phyloP scores from a whole-genome alignment of 1,140 invertebrate species.

The Hylyphantes graminicola region DNA sequence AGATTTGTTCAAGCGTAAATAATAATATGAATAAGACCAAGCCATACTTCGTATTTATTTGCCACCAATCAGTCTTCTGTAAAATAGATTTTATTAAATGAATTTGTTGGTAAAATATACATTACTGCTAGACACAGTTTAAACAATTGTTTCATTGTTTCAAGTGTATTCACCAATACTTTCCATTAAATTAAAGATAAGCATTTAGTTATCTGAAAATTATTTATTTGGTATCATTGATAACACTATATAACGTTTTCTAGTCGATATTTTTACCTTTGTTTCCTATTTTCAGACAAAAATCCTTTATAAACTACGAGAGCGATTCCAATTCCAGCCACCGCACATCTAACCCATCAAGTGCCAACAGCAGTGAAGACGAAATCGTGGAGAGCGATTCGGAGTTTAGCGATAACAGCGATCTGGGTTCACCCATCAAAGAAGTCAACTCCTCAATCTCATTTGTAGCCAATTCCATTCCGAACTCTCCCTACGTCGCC shows the following conservation, averaged over 20 bases:
- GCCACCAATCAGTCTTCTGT: too few relatives aligned
- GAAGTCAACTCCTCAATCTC: not conserved
- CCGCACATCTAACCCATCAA: not conserved
- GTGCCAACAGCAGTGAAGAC: not conserved
- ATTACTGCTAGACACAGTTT: too few relatives aligned
- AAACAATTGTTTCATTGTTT: too few relatives aligned
- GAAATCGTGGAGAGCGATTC: not conserved
- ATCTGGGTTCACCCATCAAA: not conserved
- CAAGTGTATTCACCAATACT: too few relatives aligned
- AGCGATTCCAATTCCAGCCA: not conserved
- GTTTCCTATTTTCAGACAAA: not conserved
- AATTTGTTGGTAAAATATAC: too few relatives aligned
- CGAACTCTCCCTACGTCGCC: not conserved
- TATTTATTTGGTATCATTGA: not conserved
- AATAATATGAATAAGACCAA: too few relatives aligned
- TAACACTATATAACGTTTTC: not conserved
- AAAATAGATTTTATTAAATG: too few relatives aligned
- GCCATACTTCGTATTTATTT: too few relatives aligned
- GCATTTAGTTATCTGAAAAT: not conserved
- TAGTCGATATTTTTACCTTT: not conserved
- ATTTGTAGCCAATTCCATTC: constrained; percentile 19
- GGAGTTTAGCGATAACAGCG: not conserved
- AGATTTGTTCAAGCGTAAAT: not conserved
- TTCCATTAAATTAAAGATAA: not conserved
- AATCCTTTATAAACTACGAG: not conserved